Percentiles rank a stretch among this genome's conserved stretches.
These are phyloP conservation scores for Madoqua kirkii DNA, from an alignment of 2,113 vertebrate genomes.

Conservation along the genomic window DNA sequence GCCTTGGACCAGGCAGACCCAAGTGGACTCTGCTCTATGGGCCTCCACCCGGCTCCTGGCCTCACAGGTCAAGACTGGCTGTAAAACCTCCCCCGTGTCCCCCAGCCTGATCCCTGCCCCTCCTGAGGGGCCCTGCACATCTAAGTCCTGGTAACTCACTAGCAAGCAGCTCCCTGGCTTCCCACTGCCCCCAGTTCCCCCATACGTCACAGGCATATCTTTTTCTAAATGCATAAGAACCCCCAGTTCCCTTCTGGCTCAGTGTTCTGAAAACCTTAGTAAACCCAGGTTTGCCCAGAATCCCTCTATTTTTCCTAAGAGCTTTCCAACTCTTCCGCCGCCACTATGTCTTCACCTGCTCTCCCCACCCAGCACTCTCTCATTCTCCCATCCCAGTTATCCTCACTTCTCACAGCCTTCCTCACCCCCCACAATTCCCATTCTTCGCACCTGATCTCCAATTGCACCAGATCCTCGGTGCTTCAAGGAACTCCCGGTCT, in stretches of 20 bases:
- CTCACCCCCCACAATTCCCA: background rate
- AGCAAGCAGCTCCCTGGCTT: background rate
- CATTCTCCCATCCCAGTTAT: background rate
- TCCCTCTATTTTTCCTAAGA: background rate
- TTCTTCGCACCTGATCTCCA: background rate
- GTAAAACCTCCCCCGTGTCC: background rate
- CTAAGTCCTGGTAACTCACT: background rate
- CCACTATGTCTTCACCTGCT: background rate
- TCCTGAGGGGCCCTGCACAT: background rate
- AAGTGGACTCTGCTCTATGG: constrained; percentile 25
- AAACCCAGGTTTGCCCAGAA: background rate
- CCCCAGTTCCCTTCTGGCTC: background rate
- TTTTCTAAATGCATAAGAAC: background rate
- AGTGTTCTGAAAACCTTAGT: background rate
- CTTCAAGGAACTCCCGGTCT: background rate
- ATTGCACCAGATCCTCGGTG: background rate
- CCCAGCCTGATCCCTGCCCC: background rate
- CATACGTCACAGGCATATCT: background rate
- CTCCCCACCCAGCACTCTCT: background rate
- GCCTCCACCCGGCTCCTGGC: background rate
- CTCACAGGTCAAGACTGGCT: background rate
- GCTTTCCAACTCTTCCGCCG: background rate
- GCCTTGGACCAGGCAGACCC: background rate
- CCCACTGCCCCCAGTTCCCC: background rate
- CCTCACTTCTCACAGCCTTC: background rate